Base-by-base conservation (phyloP, 2,888 invertebrate genomes). In the Cerastoderma edule region DNA sequence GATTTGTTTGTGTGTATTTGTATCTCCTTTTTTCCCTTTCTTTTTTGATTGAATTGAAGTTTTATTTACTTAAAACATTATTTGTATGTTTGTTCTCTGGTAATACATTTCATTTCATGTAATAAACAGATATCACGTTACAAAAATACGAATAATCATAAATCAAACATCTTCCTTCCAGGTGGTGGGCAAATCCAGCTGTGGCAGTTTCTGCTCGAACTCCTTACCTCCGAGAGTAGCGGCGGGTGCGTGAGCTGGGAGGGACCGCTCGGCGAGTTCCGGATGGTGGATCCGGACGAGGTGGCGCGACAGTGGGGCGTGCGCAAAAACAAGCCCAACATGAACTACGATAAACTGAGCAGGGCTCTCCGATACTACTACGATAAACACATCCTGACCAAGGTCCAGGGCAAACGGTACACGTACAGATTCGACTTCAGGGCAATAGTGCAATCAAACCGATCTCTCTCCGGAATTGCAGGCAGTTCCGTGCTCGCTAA, bases 121-220 rank as follows among this genome's bases (percentile, higher is more conserved):
- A 22, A 22, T 19, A 53, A 19, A 53, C 24, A 53, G 22, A 19
- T 19, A 22, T 22, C 10, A 53, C 13, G 22, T 53, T 10, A 13
- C 54, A 22, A 53, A 53, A n/a, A n/a, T n/a, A n/a, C n/a, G n/a
- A n/a, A n/a, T n/a, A n/a, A n/a, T n/a, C n/a, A n/a, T n/a, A n/a
- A n/a, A n/a, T n/a, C n/a, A n/a, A n/a, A n/a, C n/a, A n/a, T 53
- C 13, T 53, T 6, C 39, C 19, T 80, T 80, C 22, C 80, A 89
- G 90, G 87, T 24, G 85, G 87, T 60, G 99, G 99, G 39, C 99
- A 99, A 94, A 98, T 99, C 93, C 98, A 99, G 94, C 95, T 99
- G 93, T 99, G 99, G 99, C 98, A 99, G 94, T 99, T 99, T 94
- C 95, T 99, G 87, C 95, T 99, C 91, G 98, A 99, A 94, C 96